A percentile compares a stretch with the other conserved stretches of the same genome.
Conservation (phyloP, 2,888 invertebrate species). For the Andricus curvator region DNA sequence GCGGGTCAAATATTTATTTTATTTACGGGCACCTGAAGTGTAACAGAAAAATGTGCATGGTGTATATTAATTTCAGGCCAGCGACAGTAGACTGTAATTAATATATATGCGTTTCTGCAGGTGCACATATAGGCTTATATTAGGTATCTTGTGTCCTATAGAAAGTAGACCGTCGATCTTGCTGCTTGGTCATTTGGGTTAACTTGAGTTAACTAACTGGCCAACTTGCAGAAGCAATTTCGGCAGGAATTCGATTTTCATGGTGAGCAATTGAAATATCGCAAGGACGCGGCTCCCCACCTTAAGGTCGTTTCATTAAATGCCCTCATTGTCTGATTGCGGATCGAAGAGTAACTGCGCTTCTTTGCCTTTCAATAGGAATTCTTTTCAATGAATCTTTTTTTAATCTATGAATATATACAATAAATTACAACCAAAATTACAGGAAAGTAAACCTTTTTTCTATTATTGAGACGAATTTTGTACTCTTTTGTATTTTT, state of each 20-base stretch:
- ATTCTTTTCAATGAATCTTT: slow-evolving; percentile 28
- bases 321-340: slow-evolving; percentile 23
- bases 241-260: slow-evolving; percentile 44
- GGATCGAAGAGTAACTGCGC: slow-evolving; percentile 9
- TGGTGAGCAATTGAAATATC: slow-evolving; percentile 54
- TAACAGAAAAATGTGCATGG: slow-evolving; percentile 5
- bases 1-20: too few species aligned
- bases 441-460: too few species aligned
- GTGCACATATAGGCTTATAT: slow-evolving; percentile 36
- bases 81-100: slow-evolving; percentile 24
- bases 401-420: too few species aligned
- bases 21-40: not conserved
- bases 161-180: slow-evolving; percentile 48
- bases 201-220: slow-evolving; percentile 24
- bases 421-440: too few species aligned
- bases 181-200: slow-evolving; percentile 35
- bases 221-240: slow-evolving; percentile 15
- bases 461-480: too few species aligned
- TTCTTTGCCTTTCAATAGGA: not conserved
- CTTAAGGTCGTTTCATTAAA: slow-evolving; percentile 57
- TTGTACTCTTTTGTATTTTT: too few species aligned
- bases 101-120: slow-evolving; percentile 35
- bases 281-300: slow-evolving; percentile 64
- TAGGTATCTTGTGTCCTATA: slow-evolving; percentile 45
- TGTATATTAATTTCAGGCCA: slow-evolving; percentile 19